Evolutionary conservation across 2,113 vertebrate genomes (phyloP).

Genomic region (Hydrolagus affinis): DNA sequence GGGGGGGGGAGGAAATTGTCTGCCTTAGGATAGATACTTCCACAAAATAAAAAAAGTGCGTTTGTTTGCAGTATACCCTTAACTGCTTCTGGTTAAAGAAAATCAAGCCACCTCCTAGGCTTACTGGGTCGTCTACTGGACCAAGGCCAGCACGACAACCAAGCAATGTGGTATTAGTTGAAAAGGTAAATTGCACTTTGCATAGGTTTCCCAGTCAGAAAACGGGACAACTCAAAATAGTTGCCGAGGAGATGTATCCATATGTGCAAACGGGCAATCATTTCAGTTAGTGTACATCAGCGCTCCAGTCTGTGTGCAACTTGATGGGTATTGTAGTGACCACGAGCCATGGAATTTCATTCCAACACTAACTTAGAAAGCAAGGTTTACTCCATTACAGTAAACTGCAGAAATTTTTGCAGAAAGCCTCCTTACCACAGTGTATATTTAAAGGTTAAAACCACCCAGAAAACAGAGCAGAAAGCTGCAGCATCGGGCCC

Average conservation of each 20-base stretch:
- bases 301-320: constrained; percentile 8
- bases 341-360: background rate
- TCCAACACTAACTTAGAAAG: background rate
- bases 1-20: background rate
- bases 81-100: background rate
- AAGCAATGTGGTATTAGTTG: background rate
- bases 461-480: background rate
- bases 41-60: background rate
- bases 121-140: background rate
- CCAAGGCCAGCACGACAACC: background rate
- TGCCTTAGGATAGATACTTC: background rate
- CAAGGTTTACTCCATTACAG: background rate
- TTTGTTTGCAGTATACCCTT: constrained; percentile 8
- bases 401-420: background rate
- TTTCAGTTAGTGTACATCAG: constrained; percentile 22
- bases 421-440: constrained; percentile 25
- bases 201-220: constrained; percentile 29
- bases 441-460: constrained; percentile 26
- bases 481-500: background rate
- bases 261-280: constrained; percentile 28
- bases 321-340: constrained; percentile 11
- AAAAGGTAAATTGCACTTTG: constrained; percentile 31
- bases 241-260: background rate
- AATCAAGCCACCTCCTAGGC: constrained; percentile 1
- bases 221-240: constrained; percentile 9